A percentile compares a stretch with the other conserved stretches of the same genome.
phyloP scores from a whole-genome alignment of 2,797 vertebrate genomes.

The Gymnoscopelus braueri region DNA sequence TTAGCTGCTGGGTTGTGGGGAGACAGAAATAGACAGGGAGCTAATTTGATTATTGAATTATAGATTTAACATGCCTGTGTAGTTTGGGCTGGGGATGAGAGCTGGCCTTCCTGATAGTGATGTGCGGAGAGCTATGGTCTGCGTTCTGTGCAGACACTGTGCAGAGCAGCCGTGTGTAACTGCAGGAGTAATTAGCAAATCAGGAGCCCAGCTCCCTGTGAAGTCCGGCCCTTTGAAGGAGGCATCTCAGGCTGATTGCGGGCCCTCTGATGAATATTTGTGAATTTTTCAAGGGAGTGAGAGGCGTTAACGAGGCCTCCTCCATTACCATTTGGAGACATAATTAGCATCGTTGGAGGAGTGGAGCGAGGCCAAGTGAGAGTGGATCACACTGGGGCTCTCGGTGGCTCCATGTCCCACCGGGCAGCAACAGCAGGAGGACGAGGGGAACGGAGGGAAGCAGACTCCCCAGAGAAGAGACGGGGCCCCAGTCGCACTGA shows the following conservation, averaged over 20 bases:
- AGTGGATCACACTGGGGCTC: constrained; percentile 75
- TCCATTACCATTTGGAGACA: constrained; percentile 78
- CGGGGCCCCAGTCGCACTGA: constrained; percentile 56
- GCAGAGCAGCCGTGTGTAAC: constrained; percentile 63
- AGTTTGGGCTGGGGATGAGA: constrained; percentile 53
- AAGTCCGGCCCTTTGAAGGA: constrained; percentile 78
- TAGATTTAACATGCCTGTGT: constrained; percentile 61
- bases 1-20: constrained; percentile 51
- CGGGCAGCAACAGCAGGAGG: constrained; percentile 73
- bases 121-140: constrained; percentile 41
- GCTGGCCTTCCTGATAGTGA: constrained; percentile 49
- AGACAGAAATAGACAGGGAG: constrained; percentile 51
- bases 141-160: constrained; percentile 34
- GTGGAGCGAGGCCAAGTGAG: constrained; percentile 66
- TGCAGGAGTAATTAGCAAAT: constrained; percentile 73
- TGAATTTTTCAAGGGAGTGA: constrained; percentile 72
- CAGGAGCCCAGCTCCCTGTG: constrained; percentile 66
- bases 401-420: constrained; percentile 58
- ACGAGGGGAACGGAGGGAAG: constrained; percentile 63
- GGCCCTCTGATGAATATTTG: constrained; percentile 75
- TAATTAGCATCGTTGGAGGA: constrained; percentile 73
- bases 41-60: constrained; percentile 70
- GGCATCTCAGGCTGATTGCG: constrained; percentile 65
- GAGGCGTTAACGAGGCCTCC: constrained; percentile 77
- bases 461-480: constrained; percentile 64